phyloP scores from a whole-genome alignment of 2,113 vertebrate genomes.

The Salvelinus sp. region DNA sequence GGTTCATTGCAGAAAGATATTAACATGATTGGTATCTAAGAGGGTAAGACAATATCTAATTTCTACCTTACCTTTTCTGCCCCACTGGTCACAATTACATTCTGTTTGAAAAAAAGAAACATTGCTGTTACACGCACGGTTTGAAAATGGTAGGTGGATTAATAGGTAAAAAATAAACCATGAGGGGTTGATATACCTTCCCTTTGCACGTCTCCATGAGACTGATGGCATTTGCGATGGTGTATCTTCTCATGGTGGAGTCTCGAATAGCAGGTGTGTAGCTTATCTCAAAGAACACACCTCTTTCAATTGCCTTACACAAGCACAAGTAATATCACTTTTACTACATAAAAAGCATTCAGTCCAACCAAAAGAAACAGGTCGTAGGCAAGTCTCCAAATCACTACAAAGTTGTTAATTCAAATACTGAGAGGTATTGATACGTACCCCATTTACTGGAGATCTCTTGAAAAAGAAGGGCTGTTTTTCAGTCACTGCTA shows the following conservation, averaged over 20 bases:
- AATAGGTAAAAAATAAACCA: background rate
- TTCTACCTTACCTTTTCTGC: constrained; percentile 80
- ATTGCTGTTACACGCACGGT: constrained; percentile 36
- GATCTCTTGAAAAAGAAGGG: constrained; percentile 90
- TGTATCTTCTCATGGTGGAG: constrained; percentile 90
- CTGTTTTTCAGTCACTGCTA: constrained; percentile 87
- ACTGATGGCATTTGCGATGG: constrained; percentile 84
- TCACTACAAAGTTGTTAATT: no score
- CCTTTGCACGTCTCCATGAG: constrained; percentile 89
- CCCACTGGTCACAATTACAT: constrained; percentile 86
- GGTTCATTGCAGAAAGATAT: background rate
- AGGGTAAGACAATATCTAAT: background rate
- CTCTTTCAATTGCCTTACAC: constrained; percentile 86
- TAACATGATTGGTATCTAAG: background rate
- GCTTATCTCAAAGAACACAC: constrained; percentile 87
- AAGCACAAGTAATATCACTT: background rate
- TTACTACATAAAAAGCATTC: background rate
- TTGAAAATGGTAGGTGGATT: background rate
- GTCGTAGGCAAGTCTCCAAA: no score
- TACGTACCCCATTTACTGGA: constrained; percentile 86
- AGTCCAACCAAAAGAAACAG: no score
- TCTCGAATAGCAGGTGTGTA: constrained; percentile 91
- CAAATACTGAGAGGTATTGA: background rate
- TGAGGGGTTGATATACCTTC: constrained; percentile 75
- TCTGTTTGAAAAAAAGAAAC: constrained; percentile 69